Evolutionary conservation across 1,140 invertebrate species (phyloP), one percentile per base, ranked within the genome.

Genomic region (Rhagoletis pomonella): DNA sequence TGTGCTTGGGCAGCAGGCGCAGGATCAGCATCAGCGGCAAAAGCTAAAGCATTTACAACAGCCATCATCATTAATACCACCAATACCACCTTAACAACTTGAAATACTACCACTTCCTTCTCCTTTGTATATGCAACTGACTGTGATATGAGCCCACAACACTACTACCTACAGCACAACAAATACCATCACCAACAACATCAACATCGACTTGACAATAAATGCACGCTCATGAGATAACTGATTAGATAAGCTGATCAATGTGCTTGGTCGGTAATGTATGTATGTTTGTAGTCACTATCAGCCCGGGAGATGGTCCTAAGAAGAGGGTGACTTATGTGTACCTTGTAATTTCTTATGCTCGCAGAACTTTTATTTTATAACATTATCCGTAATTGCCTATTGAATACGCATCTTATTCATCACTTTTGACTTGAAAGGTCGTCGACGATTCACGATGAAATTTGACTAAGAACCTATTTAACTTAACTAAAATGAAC

Each of bases 1-100:
- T 73, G 84, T 86, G 50, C 60, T 87, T 87, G 77, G 59, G 86
- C 88, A 88, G 88, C 86, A 88, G 88, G 60, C 73, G 85, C 64
- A 50, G 84, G 69, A 84, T 50, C 81, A 67, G 50, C 69, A 87
- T 64, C 85, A 88, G 62, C 85, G 77, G 58, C 67, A 86, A 29
- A 85, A 84, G 67, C 86, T 50, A 55, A 81, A 81, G 86, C 67
- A 86, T 69, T 50, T 67, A 87, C 69, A 19, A 88, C 87, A 59
- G 77, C 88, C 69, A 87, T 64, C 85, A 87, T 86, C 86, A 88
- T 86, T 55, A 88, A 86, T 55, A 60, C 87, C 69, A 87, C 69
- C 58, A 84, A 58, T n/a, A 85, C 81, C 84, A 88, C 65, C 85
- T 65, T 77, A 81, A 81, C 73, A 81, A 81, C 73, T 81, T 81